phyloP scores from a whole-genome alignment of 2,888 invertebrate species.

The Callosobruchus maculatus region DNA sequence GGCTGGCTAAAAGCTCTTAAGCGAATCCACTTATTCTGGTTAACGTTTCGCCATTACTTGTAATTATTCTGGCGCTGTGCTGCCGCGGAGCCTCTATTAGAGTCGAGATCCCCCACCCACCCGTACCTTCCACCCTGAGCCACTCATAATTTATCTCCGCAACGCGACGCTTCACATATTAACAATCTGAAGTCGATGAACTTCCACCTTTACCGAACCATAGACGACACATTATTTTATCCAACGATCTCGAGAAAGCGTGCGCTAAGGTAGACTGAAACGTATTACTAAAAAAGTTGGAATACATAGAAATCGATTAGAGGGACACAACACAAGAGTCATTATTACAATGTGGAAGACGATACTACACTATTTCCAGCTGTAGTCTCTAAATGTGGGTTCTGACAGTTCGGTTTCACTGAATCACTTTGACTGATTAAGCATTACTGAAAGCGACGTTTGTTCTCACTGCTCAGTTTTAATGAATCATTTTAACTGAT shows the following conservation, averaged over 20 bases:
- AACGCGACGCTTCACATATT: not conserved
- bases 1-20: constrained; percentile 1
- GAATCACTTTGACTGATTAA: too few species aligned
- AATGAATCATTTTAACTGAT: too few species aligned
- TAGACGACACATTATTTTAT: not conserved
- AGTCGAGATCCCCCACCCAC: not conserved
- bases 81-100: not conserved
- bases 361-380: too few species aligned
- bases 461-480: too few species aligned
- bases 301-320: too few species aligned
- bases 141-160: not conserved
- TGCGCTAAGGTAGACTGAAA: not conserved
- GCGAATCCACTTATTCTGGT: constrained; percentile 9
- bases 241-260: too few species aligned
- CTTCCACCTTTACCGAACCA: not conserved
- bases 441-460: too few species aligned
- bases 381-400: too few species aligned
- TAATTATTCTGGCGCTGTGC: not conserved
- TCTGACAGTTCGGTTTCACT: too few species aligned
- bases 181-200: not conserved
- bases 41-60: constrained; percentile 5
- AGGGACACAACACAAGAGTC: too few species aligned
- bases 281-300: too few species aligned
- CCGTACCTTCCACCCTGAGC: not conserved
- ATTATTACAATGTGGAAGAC: too few species aligned